Evolutionary conservation across 30 jellyfish, hydroid and myxozoan species (phyloP).

Genomic region (Hydra vulgaris): DNA sequence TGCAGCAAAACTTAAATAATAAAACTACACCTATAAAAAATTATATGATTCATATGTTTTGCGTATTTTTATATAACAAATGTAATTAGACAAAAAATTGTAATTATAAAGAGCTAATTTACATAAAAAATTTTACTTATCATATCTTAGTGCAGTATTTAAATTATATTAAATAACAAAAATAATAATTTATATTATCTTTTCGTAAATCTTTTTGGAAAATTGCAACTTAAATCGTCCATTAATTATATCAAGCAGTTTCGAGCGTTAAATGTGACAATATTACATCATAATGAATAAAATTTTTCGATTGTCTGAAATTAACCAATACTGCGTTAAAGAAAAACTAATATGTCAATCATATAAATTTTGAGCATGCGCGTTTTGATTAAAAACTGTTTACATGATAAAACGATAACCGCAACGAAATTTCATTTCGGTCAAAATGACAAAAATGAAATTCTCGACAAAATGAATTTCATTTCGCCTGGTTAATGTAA

Average conservation of each 20-base stretch:
- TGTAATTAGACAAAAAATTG: not conserved
- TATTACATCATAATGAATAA: not conserved
- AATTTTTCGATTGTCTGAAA: not conserved
- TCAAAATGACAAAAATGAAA: not conserved
- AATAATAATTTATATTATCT: not conserved
- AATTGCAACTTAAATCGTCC: not conserved
- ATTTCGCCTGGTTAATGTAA: not conserved
- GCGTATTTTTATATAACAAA: not conserved
- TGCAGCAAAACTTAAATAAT: not conserved
- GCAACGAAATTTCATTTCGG: not conserved
- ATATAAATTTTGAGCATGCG: not conserved
- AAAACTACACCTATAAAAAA: not conserved
- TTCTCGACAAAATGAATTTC: not conserved
- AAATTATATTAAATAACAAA: no score
- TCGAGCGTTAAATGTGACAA: not conserved
- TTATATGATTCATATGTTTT: not conserved
- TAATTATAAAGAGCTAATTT: not conserved
- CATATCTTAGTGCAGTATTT: not conserved
- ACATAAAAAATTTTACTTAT: not conserved
- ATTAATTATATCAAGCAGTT: not conserved
- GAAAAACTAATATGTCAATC: not conserved
- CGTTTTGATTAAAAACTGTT: not conserved
- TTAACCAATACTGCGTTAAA: not conserved
- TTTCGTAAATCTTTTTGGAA: not conserved
- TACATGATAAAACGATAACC: not conserved